Evolutionary conservation across 2,797 vertebrate species (phyloP).

Genomic region (Fistularia commersonii): DNA sequence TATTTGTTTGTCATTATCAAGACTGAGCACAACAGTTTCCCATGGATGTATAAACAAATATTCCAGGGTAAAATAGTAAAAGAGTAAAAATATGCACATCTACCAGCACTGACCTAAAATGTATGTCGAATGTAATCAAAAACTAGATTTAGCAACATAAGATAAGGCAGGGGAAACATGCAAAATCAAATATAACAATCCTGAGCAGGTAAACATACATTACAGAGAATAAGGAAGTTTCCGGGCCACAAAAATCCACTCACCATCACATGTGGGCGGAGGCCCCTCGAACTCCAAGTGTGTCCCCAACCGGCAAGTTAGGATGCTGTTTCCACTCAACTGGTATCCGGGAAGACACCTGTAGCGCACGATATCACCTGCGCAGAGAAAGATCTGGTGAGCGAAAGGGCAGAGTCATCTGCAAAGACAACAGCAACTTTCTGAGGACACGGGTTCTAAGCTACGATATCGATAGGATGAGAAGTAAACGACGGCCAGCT

Average conservation of each 20-base stretch:
- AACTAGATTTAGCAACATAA: no score
- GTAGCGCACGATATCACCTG: constrained; percentile 94
- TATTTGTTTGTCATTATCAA: no score
- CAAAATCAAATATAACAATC: not conserved
- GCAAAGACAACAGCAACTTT: not conserved
- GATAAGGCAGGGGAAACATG: no score
- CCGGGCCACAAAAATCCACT: constrained; percentile 28
- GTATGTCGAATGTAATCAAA: no score
- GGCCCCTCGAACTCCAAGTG: constrained; percentile 93
- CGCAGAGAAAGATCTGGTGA: constrained; percentile 13
- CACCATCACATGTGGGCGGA: constrained; percentile 94
- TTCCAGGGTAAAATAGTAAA: no score
- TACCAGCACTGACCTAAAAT: no score
- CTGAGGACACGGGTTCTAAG: no score
- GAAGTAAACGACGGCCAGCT: no score
- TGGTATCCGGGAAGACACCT: constrained; percentile 92
- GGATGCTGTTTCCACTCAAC: constrained; percentile 87
- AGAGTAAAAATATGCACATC: no score
- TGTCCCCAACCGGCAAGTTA: constrained; percentile 88
- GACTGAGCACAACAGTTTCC: no score
- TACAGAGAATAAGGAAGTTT: not conserved
- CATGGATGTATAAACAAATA: no score
- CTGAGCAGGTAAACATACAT: not conserved
- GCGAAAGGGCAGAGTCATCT: constrained; percentile 2
- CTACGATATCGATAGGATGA: no score